Percentiles rank a stretch among this genome's conserved stretches.
These are phyloP conservation scores for Probaryconus sp. DNA, from an alignment of 1,140 invertebrate genomes.

Conservation along the genomic window DNA sequence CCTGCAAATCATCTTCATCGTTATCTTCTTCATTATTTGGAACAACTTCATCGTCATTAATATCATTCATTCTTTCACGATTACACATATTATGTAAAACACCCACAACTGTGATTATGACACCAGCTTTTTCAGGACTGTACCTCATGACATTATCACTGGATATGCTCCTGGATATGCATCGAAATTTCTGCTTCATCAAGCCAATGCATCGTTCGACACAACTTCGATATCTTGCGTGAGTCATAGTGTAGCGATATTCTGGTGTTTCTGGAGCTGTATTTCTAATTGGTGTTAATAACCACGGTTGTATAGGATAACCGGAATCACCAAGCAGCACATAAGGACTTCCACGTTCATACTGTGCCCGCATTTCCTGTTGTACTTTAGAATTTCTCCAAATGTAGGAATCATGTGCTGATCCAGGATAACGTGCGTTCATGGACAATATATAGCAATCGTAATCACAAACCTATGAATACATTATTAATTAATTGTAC, in stretches of 20 bases:
- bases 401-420: conserved; percentile 40
- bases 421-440: conserved; percentile 55
- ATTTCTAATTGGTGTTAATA: conserved; percentile 18
- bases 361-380: not conserved
- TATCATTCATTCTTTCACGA: too few relatives aligned
- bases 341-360: not conserved
- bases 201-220: not conserved
- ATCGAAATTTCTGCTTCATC: too few relatives aligned
- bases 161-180: too few relatives aligned
- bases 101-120: too few relatives aligned
- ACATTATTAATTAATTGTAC: too few relatives aligned
- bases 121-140: too few relatives aligned
- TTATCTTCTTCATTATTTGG: too few relatives aligned
- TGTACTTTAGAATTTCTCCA: conserved; percentile 36
- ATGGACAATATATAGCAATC: conserved; percentile 35
- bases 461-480: too few relatives aligned
- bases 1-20: too few relatives aligned
- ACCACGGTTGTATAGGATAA: conserved; percentile 33
- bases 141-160: too few relatives aligned
- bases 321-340: conserved; percentile 37
- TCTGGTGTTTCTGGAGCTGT: not conserved
- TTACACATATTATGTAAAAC: too few relatives aligned
- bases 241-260: conserved; percentile 1
- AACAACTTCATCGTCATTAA: too few relatives aligned
- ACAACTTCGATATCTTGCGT: not conserved